Conservation (phyloP, 1,140 invertebrate species). For the Dufourea novaeangliae region DNA sequence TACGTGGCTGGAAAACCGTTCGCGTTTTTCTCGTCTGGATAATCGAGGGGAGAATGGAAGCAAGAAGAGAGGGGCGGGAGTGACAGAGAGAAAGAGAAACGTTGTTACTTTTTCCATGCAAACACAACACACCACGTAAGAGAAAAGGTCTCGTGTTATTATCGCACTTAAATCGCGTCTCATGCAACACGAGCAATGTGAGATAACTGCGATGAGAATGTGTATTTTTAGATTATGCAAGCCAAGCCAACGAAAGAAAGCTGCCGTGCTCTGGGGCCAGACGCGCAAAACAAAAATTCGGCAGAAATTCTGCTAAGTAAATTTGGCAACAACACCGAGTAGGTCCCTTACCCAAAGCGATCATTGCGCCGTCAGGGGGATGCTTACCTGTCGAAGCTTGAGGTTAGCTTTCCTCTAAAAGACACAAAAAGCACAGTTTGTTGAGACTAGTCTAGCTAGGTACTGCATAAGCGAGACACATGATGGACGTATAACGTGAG, state of each 20-base stretch:
- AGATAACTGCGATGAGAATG: constrained; percentile 43
- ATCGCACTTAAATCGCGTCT: constrained; percentile 9
- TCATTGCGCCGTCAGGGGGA: constrained; percentile 41
- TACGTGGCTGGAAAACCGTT: constrained; percentile 28
- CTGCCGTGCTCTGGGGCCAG: neutral
- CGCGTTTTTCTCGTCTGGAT: neutral
- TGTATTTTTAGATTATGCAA: constrained; percentile 41
- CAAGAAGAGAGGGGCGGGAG: neutral
- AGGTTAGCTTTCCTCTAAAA: constrained; percentile 76
- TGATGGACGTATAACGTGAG: constrained; percentile 38
- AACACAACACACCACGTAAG: constrained; percentile 18
- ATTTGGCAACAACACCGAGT: constrained; percentile 44
- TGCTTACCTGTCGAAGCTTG: constrained; percentile 77
- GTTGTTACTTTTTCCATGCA: constrained; percentile 36
- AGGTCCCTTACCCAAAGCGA: constrained; percentile 53
- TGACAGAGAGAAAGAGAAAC: neutral
- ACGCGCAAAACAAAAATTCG: constrained; percentile 18
- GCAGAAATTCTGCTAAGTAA: constrained; percentile 2
- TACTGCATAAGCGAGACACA: constrained; percentile 47
- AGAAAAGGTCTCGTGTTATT: constrained; percentile 18
- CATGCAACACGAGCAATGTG: constrained; percentile 39
- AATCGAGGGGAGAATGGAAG: neutral
- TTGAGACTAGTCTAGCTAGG: constrained; percentile 28
- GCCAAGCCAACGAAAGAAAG: constrained; percentile 35
- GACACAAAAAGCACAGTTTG: constrained; percentile 66